Base-by-base conservation (phyloP, 2,113 vertebrate species). In the Lepus americanus region DNA sequence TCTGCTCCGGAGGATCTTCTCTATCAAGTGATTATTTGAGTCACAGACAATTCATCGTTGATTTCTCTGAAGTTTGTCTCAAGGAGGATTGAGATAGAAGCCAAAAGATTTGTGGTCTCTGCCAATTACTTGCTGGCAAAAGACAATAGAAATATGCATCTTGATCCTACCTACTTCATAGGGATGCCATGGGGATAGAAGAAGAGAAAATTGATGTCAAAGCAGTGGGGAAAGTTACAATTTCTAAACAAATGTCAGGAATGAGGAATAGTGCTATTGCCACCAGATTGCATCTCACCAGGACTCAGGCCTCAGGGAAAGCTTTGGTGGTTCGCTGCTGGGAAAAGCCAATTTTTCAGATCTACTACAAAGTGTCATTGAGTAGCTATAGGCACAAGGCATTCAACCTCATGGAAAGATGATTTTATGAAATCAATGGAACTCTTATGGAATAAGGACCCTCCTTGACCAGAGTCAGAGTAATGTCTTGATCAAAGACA, bases 181-280 rank as follows among this genome's bases (percentile, higher is more conserved):
- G 11, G 53, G 73, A 84, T 90, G 36, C 63, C 0, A 0, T 92
- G 73, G 92, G 51, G 33, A 82, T 64, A 20, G 49, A 94, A 90
- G 81, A 94, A 89, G 36, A 86, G 81, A 89, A 91, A 94, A 89
- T 20, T 69, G 63, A 90, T 95, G 76, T 73, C 92, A 82, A 95
- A 87, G 22, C 79, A 82, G 64, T 79, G 67, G 36, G 44, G 31
- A 86, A 94, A 93, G 79, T 87, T 89, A 80, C 10, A 86, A 53
- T 79, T 95, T 93, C 87, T 95, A 95, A 83, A 82, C 78, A 95
- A 95, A 95, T 91, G 25, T 95, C 78, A 95, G 66, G 39, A 31
- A 86, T 93, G 61, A 94, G 61, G 61, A 53, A 84, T 81, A 93
- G 44, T 90, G 53, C 20, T 92, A 76, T 93, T 95, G 81, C 36